A percentile compares a stretch with the other conserved stretches of the same genome.
Conservation (phyloP, 2,888 invertebrate genomes). For the Melipona beecheii region DNA sequence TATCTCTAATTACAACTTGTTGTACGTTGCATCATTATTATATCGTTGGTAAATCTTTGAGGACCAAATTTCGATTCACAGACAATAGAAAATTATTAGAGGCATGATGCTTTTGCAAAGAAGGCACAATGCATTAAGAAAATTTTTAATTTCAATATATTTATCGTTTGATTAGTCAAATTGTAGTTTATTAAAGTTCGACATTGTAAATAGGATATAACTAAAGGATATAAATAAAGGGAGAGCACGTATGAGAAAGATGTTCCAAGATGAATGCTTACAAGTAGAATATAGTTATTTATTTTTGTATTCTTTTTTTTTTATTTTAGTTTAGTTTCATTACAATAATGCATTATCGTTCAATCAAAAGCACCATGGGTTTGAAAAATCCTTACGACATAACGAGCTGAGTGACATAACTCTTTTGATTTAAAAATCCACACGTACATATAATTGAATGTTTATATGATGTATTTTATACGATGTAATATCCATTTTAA, state of each 20-base stretch:
- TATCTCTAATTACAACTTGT: no score
- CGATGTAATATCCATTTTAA: conserved; percentile 34
- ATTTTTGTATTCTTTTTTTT: conserved; percentile 23
- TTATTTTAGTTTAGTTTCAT: conserved; percentile 21
- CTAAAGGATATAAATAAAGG: neutral
- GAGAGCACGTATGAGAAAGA: neutral
- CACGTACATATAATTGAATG: conserved; percentile 42
- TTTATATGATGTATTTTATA: conserved; percentile 38
- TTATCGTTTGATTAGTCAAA: neutral
- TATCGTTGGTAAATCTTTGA: neutral
- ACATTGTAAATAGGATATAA: neutral
- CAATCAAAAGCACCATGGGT: conserved; percentile 51
- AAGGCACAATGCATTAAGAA: neutral
- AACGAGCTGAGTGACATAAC: conserved; percentile 15
- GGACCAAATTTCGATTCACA: neutral
- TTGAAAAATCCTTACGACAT: conserved; percentile 45
- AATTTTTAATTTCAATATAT: neutral
- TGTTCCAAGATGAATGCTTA: conserved; percentile 4
- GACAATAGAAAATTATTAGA: no score
- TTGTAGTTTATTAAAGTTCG: neutral
- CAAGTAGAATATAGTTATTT: conserved; percentile 52
- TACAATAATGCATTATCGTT: conserved; percentile 48
- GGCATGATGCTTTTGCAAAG: neutral
- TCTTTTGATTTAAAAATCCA: conserved; percentile 39
- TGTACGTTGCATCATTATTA: no score